Evolutionary conservation across 2,797 vertebrate genomes (phyloP).

Genomic region (Thunnus albacares): DNA sequence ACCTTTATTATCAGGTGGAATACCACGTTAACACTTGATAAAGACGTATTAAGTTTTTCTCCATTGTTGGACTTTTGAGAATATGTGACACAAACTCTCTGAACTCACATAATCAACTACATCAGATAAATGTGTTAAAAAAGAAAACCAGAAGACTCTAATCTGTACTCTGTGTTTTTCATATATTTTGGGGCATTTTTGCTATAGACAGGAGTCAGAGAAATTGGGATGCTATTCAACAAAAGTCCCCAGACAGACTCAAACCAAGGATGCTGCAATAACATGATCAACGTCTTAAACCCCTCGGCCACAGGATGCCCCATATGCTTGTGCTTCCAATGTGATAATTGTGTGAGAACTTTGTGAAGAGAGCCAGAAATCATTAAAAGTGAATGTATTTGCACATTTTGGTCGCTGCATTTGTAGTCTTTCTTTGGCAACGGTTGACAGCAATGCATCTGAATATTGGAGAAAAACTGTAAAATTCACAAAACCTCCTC

Average conservation of each 20-base stretch:
- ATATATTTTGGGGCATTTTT: too few relatives aligned
- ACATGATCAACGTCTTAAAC: not conserved
- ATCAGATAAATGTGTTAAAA: too few relatives aligned
- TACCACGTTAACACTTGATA: too few relatives aligned
- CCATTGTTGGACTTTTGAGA: too few relatives aligned
- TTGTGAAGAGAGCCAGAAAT: not conserved
- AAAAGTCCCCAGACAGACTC: too few relatives aligned
- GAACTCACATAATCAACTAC: too few relatives aligned
- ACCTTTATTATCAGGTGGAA: too few relatives aligned
- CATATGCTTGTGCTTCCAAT: not conserved
- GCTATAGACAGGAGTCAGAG: not conserved
- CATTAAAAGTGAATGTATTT: not conserved
- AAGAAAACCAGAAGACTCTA: too few relatives aligned
- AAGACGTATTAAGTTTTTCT: too few relatives aligned
- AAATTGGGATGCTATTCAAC: not conserved
- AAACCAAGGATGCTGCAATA: not conserved
- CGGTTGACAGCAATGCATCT: not conserved
- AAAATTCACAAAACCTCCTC: not conserved
- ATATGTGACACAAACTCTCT: too few relatives aligned
- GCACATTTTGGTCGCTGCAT: not conserved
- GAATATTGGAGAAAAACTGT: not conserved
- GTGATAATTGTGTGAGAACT: not conserved
- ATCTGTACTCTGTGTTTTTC: too few relatives aligned
- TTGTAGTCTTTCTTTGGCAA: not conserved
- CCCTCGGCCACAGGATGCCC: too few relatives aligned